Percentiles rank a stretch among this genome's conserved stretches.
These are phyloP conservation scores for Coilia nasus DNA, from an alignment of 2,797 vertebrate genomes.

Conservation along the genomic window DNA sequence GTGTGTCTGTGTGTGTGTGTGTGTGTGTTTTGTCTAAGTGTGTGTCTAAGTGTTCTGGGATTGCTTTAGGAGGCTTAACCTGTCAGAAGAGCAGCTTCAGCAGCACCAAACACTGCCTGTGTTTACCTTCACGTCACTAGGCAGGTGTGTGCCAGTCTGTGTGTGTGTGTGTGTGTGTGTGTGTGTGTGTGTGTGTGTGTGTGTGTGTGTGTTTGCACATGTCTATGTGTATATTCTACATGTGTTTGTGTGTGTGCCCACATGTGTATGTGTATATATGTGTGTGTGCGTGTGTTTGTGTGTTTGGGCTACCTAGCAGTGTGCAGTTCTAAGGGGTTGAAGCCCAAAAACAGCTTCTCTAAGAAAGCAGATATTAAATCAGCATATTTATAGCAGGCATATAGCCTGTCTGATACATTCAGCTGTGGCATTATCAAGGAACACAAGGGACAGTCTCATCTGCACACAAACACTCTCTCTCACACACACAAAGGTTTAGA, in stretches of 20 bases:
- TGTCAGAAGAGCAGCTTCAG: neutral
- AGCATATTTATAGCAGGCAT: neutral
- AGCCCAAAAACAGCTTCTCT: neutral
- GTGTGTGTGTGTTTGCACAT: too few relatives aligned
- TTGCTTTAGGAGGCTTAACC: neutral
- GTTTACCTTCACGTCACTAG: neutral
- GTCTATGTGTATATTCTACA: too few relatives aligned
- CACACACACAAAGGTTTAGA: neutral
- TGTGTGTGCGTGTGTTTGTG: neutral
- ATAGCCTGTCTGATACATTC: neutral
- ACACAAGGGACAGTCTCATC: neutral
- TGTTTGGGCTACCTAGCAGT: neutral
- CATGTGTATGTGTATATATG: neutral
- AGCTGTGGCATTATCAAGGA: neutral
- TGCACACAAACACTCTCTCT: too few relatives aligned
- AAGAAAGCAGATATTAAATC: neutral
- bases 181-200: neutral
- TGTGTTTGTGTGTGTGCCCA: neutral
- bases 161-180: too few relatives aligned
- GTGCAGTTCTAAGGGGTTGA: neutral
- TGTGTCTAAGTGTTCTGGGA: neutral
- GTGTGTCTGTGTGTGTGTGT: conserved; percentile 13
- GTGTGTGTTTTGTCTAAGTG: neutral
- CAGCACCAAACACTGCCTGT: neutral
- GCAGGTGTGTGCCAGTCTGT: neutral